Percentiles rank a stretch among this genome's conserved stretches.
Evolutionary conservation across 2,113 vertebrate species (phyloP).

Genomic region (Perca fluviatilis): DNA sequence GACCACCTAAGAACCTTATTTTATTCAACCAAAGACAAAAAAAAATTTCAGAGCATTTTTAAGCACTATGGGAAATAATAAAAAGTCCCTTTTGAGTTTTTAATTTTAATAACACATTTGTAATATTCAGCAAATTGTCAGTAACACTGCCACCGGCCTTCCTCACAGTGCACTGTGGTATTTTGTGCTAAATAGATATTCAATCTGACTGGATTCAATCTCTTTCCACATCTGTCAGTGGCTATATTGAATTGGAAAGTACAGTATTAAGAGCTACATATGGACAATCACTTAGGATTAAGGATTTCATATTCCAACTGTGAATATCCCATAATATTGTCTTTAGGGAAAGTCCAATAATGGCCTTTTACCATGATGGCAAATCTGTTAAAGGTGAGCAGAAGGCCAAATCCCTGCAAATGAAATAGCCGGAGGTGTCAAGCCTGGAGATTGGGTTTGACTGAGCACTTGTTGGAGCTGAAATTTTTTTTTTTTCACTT

Average conservation of each 20-base stretch:
- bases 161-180: not conserved
- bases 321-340: slow-evolving; percentile 43
- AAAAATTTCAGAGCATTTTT: not conserved
- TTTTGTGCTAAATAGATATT: slow-evolving; percentile 44
- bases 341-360: slow-evolving; percentile 35
- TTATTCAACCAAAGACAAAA: not conserved
- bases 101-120: not conserved
- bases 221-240: slow-evolving; percentile 40
- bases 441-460: slow-evolving; percentile 30
- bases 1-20: not conserved
- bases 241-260: slow-evolving; percentile 33
- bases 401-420: slow-evolving; percentile 38
- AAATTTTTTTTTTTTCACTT: not conserved
- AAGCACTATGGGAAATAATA: not conserved
- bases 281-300: slow-evolving; percentile 55
- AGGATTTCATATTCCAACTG: slow-evolving; percentile 50
- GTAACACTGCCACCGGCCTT: not conserved
- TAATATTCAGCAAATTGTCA: slow-evolving; percentile 1
- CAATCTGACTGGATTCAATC: slow-evolving; percentile 38
- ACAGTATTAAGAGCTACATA: slow-evolving; percentile 37
- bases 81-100: not conserved
- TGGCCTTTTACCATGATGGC: slow-evolving; percentile 14
- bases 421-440: slow-evolving; percentile 11
- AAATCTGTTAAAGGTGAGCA: slow-evolving; percentile 44
- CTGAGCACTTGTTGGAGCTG: slow-evolving; percentile 13